Percentiles rank a stretch among this genome's conserved stretches.
Evolutionary conservation across 1,140 invertebrate species (phyloP).

Genomic region (Augochlora pura): DNA sequence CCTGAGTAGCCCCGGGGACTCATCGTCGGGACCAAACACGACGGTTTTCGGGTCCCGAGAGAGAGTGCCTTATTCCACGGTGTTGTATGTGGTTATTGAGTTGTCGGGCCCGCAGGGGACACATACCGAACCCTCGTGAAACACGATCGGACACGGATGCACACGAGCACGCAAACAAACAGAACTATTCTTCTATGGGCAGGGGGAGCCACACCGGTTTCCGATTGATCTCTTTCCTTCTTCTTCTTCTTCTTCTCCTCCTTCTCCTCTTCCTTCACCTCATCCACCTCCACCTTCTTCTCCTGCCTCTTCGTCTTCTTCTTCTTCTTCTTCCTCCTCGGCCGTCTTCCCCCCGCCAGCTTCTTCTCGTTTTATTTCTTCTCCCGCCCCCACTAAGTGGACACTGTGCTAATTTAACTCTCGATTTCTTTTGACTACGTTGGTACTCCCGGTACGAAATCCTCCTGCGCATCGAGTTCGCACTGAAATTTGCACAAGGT

Average conservation of each 20-base stretch:
- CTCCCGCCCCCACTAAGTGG: conserved; percentile 43
- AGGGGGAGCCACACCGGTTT: conserved; percentile 56
- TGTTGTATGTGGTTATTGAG: conserved; percentile 72
- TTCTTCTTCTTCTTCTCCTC: not conserved
- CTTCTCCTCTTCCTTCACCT: not conserved
- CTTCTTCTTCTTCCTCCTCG: not conserved
- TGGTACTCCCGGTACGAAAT: not conserved
- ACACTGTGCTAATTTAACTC: conserved; percentile 61
- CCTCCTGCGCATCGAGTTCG: not conserved
- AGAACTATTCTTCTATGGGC: conserved; percentile 60
- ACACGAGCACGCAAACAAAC: conserved; percentile 72
- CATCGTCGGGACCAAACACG: conserved; percentile 61
- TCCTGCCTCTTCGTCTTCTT: not conserved
- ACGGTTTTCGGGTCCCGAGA: conserved; percentile 47
- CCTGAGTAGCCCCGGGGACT: conserved; percentile 68
- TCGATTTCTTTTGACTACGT: conserved; percentile 49
- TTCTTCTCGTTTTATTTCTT: conserved; percentile 17
- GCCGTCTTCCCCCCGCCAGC: conserved; percentile 7
- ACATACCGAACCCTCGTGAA: conserved; percentile 71
- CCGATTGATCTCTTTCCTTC: conserved; percentile 54
- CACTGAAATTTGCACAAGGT: conserved; percentile 11
- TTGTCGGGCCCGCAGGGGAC: conserved; percentile 69
- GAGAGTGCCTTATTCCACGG: conserved; percentile 62
- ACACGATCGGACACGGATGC: conserved; percentile 73
- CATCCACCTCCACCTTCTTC: conserved; percentile 2